Evolutionary conservation across 1,140 invertebrate genomes (phyloP).

Genomic region (Drosophila carrolli): DNA sequence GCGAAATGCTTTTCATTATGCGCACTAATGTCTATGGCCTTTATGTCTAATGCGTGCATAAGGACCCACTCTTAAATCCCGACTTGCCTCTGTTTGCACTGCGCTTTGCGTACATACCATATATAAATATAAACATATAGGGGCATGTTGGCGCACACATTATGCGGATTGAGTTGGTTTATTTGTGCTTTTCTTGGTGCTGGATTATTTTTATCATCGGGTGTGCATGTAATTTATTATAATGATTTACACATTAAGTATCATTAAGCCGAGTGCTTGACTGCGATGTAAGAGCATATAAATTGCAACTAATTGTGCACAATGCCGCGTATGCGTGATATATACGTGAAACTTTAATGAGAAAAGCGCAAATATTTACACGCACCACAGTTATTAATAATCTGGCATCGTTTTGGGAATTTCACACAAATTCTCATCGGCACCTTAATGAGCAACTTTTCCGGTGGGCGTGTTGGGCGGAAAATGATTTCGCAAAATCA

Average conservation of each 20-base stretch:
- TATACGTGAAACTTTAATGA: conserved; percentile 46
- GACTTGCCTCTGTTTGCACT: conserved; percentile 42
- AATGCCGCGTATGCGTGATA: conserved; percentile 57
- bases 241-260: conserved; percentile 72
- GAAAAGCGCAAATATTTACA: conserved; percentile 48
- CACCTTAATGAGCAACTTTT: conserved; percentile 63
- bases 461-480: conserved; percentile 6
- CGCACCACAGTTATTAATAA: conserved; percentile 59
- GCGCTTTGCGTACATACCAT: conserved; percentile 7
- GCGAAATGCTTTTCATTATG: conserved; percentile 68
- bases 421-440: conserved; percentile 44
- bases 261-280: conserved; percentile 47
- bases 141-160: conserved; percentile 57
- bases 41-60: conserved; percentile 68
- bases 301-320: conserved; percentile 64
- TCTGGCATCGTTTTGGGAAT: conserved; percentile 38
- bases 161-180: conserved; percentile 55
- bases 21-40: conserved; percentile 72
- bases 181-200: conserved; percentile 38
- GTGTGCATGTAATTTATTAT: conserved; percentile 68
- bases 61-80: conserved; percentile 36
- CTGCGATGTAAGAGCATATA: conserved; percentile 21
- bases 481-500: conserved; percentile 57
- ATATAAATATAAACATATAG: conserved; percentile 7
- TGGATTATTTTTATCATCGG: conserved; percentile 66